Evolutionary conservation across 2,888 invertebrate species (phyloP), one percentile per base, ranked within the genome.

Genomic region (Argyresthia goedartella): DNA sequence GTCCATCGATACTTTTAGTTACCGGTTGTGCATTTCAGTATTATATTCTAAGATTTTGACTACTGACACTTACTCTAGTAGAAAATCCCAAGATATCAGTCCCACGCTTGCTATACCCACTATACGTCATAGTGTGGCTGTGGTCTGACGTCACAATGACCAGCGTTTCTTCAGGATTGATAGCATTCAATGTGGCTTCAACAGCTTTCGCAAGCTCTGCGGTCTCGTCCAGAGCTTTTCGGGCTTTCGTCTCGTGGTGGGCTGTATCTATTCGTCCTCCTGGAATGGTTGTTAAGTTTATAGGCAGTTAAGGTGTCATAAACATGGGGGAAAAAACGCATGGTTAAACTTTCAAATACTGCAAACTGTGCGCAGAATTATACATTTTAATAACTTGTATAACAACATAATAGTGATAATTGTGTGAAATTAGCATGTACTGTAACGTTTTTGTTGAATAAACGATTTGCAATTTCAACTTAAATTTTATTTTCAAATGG

Each of bases 111-210:
- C 92, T 89, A 68, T 95, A 95, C 0, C 95, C 95, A 33, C 89
- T 89, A 53, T 91, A 89, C 10, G 89, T 89, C 89, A 95, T 90
- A 0, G 92, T 91, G 67, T 95, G 95, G 1, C 93, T 91, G 66
- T 95, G 95, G 74, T 95, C 95, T 0, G 94, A 89, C 0, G 94
- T 94, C 11, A 94, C 95, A 1, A 96, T 88, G 9, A 95, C 88
- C 25, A 96, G 79, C 0, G 96, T 96, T 14, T 96, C 93, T 0
- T 90, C 80, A 0, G 75, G 72, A 56, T 86, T 79, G 0, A 92
- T 91, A 71, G 92, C 69, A 45, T 87, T 73, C 35, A 89, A 58
- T 0, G 95, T 92, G 9, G 81, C 81, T 59, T 89, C 73, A 8
- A 94, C 88, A 1, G 96, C 93, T 56, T 91, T 90, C 44, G 93